Base-by-base conservation (phyloP, 2,797 vertebrate species). In the Borostomias antarcticus region DNA sequence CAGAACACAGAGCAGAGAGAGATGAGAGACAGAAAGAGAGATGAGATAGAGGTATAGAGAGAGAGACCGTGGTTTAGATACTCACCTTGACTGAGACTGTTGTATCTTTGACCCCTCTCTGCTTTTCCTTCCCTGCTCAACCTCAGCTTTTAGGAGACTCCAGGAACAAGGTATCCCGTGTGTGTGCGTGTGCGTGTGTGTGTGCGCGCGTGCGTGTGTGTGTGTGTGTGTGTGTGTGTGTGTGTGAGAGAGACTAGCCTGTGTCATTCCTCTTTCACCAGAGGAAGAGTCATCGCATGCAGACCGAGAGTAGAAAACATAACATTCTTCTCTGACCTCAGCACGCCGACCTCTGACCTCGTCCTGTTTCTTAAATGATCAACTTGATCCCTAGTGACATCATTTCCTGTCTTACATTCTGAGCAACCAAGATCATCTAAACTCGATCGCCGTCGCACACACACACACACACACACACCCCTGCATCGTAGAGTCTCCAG, bases 131-230 rank as follows among this genome's bases (percentile, higher is more conserved):
- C 85, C 88, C 88, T 60, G 64, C 33, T 74, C 47, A 57, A 72
- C 89, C 89, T 86, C 95, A 98, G 96, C 95, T 98, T 71, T 94
- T 98, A 93, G 96, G 96, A 92, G 96, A 97, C 93, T 94, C 95
- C 79, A 95, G 96, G 92, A 97, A 88, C 92, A 96, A 98, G 96
- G 96, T 98, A 95, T 19, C 2, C 17, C n/a, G 48, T 63, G 21
- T 17, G 30, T 19, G 30, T 9, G 5, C 6, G 5, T 32, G 28
- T 17, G 13, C 30, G 4, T 15, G n/a, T n/a, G n/a, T n/a, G n/a
- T n/a, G n/a, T n/a, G n/a, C n/a, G n/a, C n/a, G n/a, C n/a, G n/a
- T n/a, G n/a, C n/a, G n/a, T n/a, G n/a, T n/a, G n/a, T n/a, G n/a
- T n/a, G n/a, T n/a, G n/a, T n/a, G n/a, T n/a, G n/a, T n/a, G n/a